phyloP scores from a whole-genome alignment of 2,113 vertebrate genomes.

The Prochilodus magdalenae region DNA sequence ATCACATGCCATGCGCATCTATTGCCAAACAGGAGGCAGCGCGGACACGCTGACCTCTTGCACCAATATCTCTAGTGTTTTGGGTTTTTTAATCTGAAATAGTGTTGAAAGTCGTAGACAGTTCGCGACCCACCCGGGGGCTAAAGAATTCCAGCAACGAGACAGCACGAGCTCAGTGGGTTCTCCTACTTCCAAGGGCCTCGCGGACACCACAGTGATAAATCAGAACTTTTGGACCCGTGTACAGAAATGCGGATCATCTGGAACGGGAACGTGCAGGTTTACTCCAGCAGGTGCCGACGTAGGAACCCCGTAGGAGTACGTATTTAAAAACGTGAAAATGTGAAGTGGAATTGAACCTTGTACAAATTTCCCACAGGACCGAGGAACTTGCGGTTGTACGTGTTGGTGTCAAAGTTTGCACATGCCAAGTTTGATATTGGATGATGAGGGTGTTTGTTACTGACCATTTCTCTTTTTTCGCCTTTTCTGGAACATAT shows the following conservation, averaged over 20 bases:
- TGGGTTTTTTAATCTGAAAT: neutral
- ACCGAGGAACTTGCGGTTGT: constrained; percentile 33
- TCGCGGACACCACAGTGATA: neutral
- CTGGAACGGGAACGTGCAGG: constrained; percentile 7
- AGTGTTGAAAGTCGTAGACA: neutral
- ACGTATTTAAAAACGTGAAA: constrained; percentile 18
- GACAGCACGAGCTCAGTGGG: neutral
- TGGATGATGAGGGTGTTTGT: constrained; percentile 43
- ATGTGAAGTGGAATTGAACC: constrained; percentile 41
- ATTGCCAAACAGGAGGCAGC: constrained; percentile 38
- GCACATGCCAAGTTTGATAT: constrained; percentile 46
- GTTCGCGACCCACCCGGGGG: neutral
- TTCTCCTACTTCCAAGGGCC: neutral
- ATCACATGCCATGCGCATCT: constrained; percentile 1
- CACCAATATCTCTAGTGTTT: neutral
- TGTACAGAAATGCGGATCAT: constrained; percentile 12
- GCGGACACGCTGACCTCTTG: constrained; percentile 12
- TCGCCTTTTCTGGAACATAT: neutral
- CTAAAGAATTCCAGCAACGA: constrained; percentile 14
- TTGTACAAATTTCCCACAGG: constrained; percentile 23
- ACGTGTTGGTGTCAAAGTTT: constrained; percentile 28
- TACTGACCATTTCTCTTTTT: neutral
- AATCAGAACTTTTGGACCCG: too few species aligned
- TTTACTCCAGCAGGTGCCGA: constrained; percentile 9
- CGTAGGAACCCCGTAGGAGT: neutral